phyloP scores from a whole-genome alignment of 2,888 invertebrate species.

The Drosophila colorata region DNA sequence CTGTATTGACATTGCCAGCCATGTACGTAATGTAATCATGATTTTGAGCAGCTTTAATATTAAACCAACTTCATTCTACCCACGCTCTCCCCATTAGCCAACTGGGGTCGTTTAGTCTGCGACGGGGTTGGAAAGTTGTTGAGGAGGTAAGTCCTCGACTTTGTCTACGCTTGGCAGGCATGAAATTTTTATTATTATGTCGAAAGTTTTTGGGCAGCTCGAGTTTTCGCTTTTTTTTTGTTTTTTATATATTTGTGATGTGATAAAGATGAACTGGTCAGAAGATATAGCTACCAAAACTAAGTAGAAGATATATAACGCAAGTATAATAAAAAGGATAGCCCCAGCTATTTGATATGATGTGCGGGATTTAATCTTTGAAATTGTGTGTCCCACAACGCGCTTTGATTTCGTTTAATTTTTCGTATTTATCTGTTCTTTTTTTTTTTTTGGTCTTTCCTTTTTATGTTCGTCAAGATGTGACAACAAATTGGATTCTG shows the following conservation, averaged over 20 bases:
- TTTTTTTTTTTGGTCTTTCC: slow-evolving; percentile 14
- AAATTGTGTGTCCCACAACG: slow-evolving; percentile 58
- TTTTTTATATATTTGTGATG: too few species aligned
- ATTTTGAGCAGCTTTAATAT: slow-evolving; percentile 73
- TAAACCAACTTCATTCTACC: slow-evolving; percentile 12
- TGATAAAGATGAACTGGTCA: slow-evolving; percentile 70
- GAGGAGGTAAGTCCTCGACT: slow-evolving; percentile 9
- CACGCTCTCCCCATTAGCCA: slow-evolving; percentile 10
- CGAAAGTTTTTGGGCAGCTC: slow-evolving; percentile 51
- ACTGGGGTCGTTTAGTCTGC: slow-evolving; percentile 15
- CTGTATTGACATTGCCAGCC: slow-evolving; percentile 48
- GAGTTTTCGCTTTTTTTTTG: slow-evolving; percentile 35
- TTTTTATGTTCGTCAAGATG: slow-evolving; percentile 58
- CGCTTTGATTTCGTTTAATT: slow-evolving; percentile 50
- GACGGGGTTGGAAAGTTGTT: neutral
- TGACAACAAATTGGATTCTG: slow-evolving; percentile 74
- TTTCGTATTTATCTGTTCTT: slow-evolving; percentile 10
- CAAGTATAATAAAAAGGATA: slow-evolving; percentile 47
- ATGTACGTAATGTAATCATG: slow-evolving; percentile 63
- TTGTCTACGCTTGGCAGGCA: slow-evolving; percentile 47
- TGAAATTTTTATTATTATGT: slow-evolving; percentile 75
- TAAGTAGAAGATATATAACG: slow-evolving; percentile 6
- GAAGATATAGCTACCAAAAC: slow-evolving; percentile 18
- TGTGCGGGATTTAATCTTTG: slow-evolving; percentile 72
- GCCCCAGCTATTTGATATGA: slow-evolving; percentile 51